Percentiles rank a stretch among this genome's conserved stretches.
Evolutionary conservation across 2,113 vertebrate species (phyloP).

Genomic region (Pseudois nayaur): DNA sequence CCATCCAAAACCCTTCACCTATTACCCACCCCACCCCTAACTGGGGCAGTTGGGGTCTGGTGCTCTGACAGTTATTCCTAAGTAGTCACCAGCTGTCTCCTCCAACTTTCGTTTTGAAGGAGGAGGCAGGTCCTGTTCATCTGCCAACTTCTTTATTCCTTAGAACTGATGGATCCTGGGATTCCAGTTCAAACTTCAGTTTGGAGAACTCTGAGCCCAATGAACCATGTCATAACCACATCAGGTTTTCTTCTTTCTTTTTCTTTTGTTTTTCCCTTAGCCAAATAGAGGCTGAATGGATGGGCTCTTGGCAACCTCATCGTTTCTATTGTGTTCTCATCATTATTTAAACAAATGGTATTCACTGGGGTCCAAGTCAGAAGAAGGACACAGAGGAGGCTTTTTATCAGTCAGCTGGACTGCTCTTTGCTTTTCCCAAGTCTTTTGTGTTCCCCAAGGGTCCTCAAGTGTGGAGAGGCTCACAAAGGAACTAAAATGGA

Average conservation of each 20-base stretch:
- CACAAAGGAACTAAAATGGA: background rate
- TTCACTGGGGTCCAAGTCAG: constrained; percentile 35
- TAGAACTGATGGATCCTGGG: background rate
- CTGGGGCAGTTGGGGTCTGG: background rate
- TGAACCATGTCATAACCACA: background rate
- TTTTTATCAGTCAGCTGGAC: background rate
- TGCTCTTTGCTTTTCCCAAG: background rate
- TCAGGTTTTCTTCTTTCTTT: background rate
- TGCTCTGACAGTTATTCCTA: background rate
- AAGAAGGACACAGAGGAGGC: constrained; percentile 48
- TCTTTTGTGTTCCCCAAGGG: background rate
- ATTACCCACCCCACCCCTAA: rapidly evolving
- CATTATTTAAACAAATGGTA: constrained; percentile 67
- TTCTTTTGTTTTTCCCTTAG: background rate
- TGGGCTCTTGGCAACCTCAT: constrained; percentile 53
- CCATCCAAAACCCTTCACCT: background rate
- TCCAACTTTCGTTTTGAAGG: background rate
- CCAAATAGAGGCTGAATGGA: constrained; percentile 47
- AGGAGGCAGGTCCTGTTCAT: background rate
- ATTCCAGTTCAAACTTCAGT: background rate
- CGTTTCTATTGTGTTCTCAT: constrained; percentile 62
- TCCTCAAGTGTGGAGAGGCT: constrained; percentile 5
- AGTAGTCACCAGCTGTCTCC: background rate
- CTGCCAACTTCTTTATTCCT: constrained; percentile 35
- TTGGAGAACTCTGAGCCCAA: constrained; percentile 6